Evolutionary conservation across 2,797 vertebrate genomes (phyloP).

Genomic region (Mastacembelus armatus): DNA sequence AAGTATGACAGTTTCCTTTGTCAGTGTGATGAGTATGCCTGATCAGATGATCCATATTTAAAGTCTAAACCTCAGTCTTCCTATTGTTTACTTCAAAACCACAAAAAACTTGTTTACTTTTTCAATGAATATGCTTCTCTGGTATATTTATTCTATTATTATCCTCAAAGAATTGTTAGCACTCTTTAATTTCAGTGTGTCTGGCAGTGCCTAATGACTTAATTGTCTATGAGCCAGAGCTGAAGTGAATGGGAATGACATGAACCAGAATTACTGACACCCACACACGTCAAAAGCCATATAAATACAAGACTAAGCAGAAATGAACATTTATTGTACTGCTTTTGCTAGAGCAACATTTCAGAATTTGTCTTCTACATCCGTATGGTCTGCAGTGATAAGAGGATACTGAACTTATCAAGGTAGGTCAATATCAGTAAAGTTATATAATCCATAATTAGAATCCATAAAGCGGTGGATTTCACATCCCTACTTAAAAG

Average conservation of each 20-base stretch:
- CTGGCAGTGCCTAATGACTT: constrained; percentile 39
- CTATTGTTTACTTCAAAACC: constrained; percentile 65
- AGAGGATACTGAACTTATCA: constrained; percentile 3
- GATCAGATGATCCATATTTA: constrained; percentile 46
- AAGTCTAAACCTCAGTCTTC: constrained; percentile 37
- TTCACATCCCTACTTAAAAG: too few species aligned
- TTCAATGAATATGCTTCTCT: constrained; percentile 32
- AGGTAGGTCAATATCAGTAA: too few species aligned
- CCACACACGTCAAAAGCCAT: constrained; percentile 36
- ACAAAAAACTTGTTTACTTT: constrained; percentile 66
- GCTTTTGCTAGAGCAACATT: not conserved
- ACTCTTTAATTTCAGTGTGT: constrained; percentile 51
- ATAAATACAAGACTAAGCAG: constrained; percentile 50
- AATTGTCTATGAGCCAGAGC: constrained; percentile 8
- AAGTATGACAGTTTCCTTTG: not conserved
- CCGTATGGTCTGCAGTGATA: not conserved
- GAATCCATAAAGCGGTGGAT: too few species aligned
- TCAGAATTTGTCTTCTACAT: constrained; percentile 1
- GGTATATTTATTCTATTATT: constrained; percentile 29
- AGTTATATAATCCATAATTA: too few species aligned
- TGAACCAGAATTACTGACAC: constrained; percentile 6
- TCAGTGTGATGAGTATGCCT: not conserved
- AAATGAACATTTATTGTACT: not conserved
- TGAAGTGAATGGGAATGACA: constrained; percentile 1
- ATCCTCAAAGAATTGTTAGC: constrained; percentile 37